phyloP scores from a whole-genome alignment of 2,113 vertebrate species.

The human region DNA sequence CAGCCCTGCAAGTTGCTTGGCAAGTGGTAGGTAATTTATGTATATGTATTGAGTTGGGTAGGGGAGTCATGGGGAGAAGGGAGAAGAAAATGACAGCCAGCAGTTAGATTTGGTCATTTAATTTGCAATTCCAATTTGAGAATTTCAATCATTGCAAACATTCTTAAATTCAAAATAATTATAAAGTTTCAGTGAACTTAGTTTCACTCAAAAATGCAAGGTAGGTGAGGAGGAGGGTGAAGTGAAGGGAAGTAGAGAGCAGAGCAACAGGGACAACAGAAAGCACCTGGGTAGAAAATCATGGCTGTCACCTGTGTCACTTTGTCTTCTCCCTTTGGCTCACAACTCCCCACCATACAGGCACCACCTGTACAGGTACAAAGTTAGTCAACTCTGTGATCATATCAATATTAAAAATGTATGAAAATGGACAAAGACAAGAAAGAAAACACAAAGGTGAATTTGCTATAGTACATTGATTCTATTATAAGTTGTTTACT shows the following conservation, averaged over 20 bases:
- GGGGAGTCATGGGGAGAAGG: too few species aligned
- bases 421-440: slow-evolving; percentile 36
- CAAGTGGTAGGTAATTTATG: not conserved
- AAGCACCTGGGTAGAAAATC: not conserved
- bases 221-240: not conserved
- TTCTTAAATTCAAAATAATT: not conserved
- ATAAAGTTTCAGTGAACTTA: not conserved
- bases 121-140: not conserved
- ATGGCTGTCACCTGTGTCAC: too few species aligned
- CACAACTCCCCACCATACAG: not conserved
- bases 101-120: not conserved
- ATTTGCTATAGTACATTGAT: not conserved
- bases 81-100: not conserved
- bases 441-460: not conserved
- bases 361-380: not conserved
- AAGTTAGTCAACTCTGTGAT: not conserved
- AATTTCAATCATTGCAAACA: not conserved
- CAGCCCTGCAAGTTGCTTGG: not conserved
- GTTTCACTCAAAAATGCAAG: not conserved
- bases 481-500: not conserved
- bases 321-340: not conserved
- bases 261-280: not conserved
- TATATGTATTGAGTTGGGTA: not conserved
- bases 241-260: not conserved
- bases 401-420: not conserved